phyloP scores from a whole-genome alignment of 2,113 vertebrate species.

The Nettapus auritus region DNA sequence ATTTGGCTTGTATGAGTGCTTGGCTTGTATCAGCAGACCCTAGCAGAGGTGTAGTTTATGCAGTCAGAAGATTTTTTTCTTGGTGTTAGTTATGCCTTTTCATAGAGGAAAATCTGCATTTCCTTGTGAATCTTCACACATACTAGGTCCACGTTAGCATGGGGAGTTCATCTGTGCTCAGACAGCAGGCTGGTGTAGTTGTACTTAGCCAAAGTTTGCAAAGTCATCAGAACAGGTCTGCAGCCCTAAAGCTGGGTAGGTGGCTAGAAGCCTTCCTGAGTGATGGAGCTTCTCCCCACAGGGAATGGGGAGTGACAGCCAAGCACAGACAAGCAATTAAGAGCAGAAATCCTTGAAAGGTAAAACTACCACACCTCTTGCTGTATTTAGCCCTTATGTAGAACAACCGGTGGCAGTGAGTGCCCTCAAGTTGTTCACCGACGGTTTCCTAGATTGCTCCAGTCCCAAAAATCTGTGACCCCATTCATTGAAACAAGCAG shows the following conservation, averaged over 20 bases:
- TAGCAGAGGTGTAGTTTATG: too few relatives aligned
- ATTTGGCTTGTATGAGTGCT: background rate
- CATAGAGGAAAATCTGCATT: background rate
- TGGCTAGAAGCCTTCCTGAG: accelerated
- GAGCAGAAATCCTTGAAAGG: background rate
- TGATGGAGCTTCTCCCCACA: background rate
- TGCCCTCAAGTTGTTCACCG: background rate
- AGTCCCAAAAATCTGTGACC: background rate
- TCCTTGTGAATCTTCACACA: background rate
- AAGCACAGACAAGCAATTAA: background rate
- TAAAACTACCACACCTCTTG: background rate
- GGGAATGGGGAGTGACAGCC: background rate
- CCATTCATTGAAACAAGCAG: background rate
- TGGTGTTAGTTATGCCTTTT: background rate
- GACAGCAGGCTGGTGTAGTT: background rate
- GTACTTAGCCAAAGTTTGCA: background rate
- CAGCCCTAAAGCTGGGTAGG: background rate
- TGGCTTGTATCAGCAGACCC: background rate
- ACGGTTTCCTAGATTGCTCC: background rate
- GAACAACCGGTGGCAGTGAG: background rate
- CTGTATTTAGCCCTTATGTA: background rate
- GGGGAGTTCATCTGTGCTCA: accelerated
- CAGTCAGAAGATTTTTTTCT: background rate
- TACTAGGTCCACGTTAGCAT: background rate
- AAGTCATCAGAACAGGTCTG: background rate